Base-by-base conservation (phyloP, 2,888 invertebrate genomes). In the Drosophila anomalata region DNA sequence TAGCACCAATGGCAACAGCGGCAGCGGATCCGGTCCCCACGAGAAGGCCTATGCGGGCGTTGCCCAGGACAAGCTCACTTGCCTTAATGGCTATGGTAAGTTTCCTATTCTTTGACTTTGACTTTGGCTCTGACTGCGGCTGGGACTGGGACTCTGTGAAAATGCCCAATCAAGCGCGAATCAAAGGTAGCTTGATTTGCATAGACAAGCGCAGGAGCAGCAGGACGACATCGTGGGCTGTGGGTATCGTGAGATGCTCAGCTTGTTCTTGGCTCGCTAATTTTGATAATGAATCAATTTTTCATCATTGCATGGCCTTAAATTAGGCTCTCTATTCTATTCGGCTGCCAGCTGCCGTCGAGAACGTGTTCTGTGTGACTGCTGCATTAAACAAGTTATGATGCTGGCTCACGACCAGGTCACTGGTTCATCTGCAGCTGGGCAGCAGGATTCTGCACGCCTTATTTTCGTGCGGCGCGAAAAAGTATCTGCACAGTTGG, bases 11-110 rank as follows among this genome's bases (percentile, higher is more conserved):
- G 63, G 22, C 44, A 44, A 66, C 62, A 66, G 70, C 59, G 93
- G 93, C 57, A 81, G 81, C 66, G 79, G 78, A 11, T 77, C 85
- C 50, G 92, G 93, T 67, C 94, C 94, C 78, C 95, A 94, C 87
- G 96, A 96, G 91, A 95, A 95, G 73, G 93, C 96, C 62, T 96
- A 94, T 92, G 93, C 96, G 76, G 94, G 95, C 83, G 94, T 93
- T 89, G 94, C 93, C 75, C 92, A 93, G 89, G 91, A 92, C 89
- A 77, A 90, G 88, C 90, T 92, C 77, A 90, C 90, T 74, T 92
- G 92, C 79, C 91, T 92, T 65, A 92, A 92, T 89, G 92, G 86
- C 88, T 91, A 92, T 78, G 92, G 92, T 92, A 88, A 90, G 91
- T 90, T 58, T 56, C 14, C 39, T 31, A 22, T 52, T 17, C 33